Evolutionary conservation across 2,113 vertebrate genomes (phyloP).

Genomic region (Isurus oxyrinchus): DNA sequence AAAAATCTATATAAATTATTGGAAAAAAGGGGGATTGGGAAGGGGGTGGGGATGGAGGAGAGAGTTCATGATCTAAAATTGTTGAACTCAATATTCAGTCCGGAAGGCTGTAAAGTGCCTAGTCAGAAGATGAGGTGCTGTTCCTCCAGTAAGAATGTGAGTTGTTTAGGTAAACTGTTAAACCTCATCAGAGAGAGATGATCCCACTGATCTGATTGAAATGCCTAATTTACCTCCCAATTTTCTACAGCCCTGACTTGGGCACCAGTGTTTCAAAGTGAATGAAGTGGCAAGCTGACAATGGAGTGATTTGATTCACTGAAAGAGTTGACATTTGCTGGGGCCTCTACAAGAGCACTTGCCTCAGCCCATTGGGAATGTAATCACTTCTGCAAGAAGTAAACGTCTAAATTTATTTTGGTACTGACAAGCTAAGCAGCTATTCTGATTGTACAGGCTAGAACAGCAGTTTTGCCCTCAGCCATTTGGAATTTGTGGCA

Average conservation of each 20-base stretch:
- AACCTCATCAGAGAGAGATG: background rate
- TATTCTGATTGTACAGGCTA: background rate
- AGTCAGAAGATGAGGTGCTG: too few species aligned
- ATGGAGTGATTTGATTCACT: background rate
- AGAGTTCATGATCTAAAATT: too few species aligned
- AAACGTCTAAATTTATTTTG: background rate
- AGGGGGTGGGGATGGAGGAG: too few species aligned
- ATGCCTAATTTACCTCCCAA: background rate
- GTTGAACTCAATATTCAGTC: too few species aligned
- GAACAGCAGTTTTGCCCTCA: background rate
- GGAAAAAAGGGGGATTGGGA: too few species aligned
- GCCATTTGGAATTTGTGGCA: background rate
- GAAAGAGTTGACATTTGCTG: background rate
- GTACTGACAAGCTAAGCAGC: background rate
- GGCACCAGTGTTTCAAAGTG: background rate
- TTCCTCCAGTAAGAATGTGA: background rate
- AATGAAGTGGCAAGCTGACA: background rate
- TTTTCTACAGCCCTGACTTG: background rate
- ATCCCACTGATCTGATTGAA: background rate
- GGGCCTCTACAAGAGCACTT: background rate
- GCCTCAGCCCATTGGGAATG: background rate
- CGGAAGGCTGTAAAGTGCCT: too few species aligned
- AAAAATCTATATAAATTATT: too few species aligned
- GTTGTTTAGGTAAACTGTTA: background rate
- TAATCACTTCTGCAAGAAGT: background rate